Percentiles rank a stretch among this genome's conserved stretches.
These are phyloP conservation scores for Limnephilus marmoratus DNA, from an alignment of 2,888 invertebrate species.

Conservation along the genomic window DNA sequence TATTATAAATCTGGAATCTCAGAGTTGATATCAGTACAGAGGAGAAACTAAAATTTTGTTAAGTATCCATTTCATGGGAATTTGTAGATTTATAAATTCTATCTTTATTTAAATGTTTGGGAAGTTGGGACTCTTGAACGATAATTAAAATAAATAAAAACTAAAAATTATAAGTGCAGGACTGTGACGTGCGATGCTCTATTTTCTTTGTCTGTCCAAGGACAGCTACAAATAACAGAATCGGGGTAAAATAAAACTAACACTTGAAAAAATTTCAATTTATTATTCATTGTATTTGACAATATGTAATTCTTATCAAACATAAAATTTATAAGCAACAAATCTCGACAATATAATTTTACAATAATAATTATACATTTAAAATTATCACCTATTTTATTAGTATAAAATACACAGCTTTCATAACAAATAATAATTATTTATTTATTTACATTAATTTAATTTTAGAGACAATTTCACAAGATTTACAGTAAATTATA, in stretches of 20 bases:
- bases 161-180: no score
- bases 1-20: no score
- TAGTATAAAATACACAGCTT: not conserved
- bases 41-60: no score
- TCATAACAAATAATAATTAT: not conserved
- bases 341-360: not conserved
- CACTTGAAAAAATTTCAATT: not conserved
- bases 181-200: not conserved
- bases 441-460: not conserved
- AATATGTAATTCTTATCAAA: not conserved
- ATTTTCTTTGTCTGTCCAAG: not conserved
- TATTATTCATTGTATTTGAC: not conserved
- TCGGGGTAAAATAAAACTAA: not conserved
- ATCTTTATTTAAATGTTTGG: no score
- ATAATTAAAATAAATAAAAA: no score
- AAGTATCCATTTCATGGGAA: no score
- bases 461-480: not conserved
- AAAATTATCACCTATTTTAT: constrained; percentile 1
- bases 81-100: no score
- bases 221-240: not conserved
- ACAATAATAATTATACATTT: not conserved
- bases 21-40: no score
- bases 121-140: no score
- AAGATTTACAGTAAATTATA: not conserved
- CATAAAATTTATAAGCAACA: not conserved